Base-by-base conservation (phyloP, 1,140 invertebrate genomes). In the Penaeus japonicus region DNA sequence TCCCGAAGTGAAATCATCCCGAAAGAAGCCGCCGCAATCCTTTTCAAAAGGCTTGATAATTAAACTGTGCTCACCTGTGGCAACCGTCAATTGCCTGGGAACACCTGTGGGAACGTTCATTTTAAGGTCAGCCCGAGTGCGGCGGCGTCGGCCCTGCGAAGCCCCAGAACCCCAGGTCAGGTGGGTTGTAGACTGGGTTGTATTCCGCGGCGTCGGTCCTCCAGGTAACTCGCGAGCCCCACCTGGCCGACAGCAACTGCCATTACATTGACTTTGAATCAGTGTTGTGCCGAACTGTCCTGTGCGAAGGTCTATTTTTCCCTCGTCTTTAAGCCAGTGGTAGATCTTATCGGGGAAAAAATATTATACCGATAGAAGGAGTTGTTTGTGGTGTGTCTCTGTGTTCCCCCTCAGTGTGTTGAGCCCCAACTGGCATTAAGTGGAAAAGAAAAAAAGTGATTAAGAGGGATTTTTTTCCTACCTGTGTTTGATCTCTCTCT, bases 31-130 rank as follows among this genome's bases (percentile, higher is more conserved):
- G 47, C 0, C 10, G 47, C 10, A 47, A 0, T 0, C 47, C 47
- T 47, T 15, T 47, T 15, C 4, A 47, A 47, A 47, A 47, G 47
- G 15, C 47, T 1, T 15, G 47, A 47, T 47, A 47, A 47, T 47
- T 47, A 47, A 47, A 47, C 47, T 15, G 47, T 15, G 47, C 47
- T 73, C 70, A 73, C 70, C 24, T 73, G 70, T 73, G 70, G 70
- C 70, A 73, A 73, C 35, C 20, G 65, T 18, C n/a, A 32, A 73
- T 73, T 30, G 70, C 70, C 70, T 73, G 70, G 35, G 70, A 73
- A 73, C 70, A 73, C 70, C 70, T 73, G 70, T 73, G 70, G 70
- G 70, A 73, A 73, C 70, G 70, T 73, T 73, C 70, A 73, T 73
- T 73, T 73, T 73, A 73, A 73, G 70, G 70, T 73, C 70, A 73